Percentiles rank a stretch among this genome's conserved stretches.
Conservation (phyloP, 2,888 invertebrate genomes). For the Scaptomyza parva region DNA sequence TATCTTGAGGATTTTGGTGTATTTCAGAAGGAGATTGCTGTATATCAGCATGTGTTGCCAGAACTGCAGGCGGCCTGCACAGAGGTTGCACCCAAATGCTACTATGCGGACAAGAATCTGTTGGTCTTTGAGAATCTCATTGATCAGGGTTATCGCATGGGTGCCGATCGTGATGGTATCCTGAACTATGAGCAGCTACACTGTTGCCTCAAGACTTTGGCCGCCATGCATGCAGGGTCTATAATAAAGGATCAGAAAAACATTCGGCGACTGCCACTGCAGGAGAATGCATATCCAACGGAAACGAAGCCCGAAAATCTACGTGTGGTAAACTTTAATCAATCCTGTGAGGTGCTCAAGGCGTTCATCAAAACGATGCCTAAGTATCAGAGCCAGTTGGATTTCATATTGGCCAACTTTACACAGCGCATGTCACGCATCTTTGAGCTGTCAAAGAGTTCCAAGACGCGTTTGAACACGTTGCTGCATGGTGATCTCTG, state of each 20-base stretch:
- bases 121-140: slow-evolving; percentile 85
- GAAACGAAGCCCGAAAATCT: slow-evolving; percentile 66
- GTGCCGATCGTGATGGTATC: slow-evolving; percentile 73
- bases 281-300: slow-evolving; percentile 84
- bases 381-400: slow-evolving; percentile 75
- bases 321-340: slow-evolving; percentile 74
- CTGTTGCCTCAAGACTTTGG: slow-evolving; percentile 83
- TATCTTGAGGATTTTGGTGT: slow-evolving; percentile 85
- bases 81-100: slow-evolving; percentile 83
- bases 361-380: slow-evolving; percentile 79
- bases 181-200: slow-evolving; percentile 84
- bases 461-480: slow-evolving; percentile 83
- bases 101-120: slow-evolving; percentile 82
- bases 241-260: slow-evolving; percentile 83
- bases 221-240: slow-evolving; percentile 85
- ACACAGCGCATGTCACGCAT: slow-evolving; percentile 68
- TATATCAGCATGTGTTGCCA: slow-evolving; percentile 85
- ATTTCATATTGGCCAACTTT: slow-evolving; percentile 72
- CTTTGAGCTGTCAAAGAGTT: slow-evolving; percentile 81
- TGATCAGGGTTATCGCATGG: slow-evolving; percentile 80
- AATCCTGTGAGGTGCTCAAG: slow-evolving; percentile 77
- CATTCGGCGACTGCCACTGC: slow-evolving; percentile 63
- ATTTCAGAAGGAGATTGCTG: slow-evolving; percentile 85
- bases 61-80: slow-evolving; percentile 75
- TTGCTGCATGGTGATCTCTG: slow-evolving; percentile 85